A percentile compares a stretch with the other conserved stretches of the same genome.
Conservation (phyloP, 2,113 vertebrate species). For the Pygoscelis adeliae region DNA sequence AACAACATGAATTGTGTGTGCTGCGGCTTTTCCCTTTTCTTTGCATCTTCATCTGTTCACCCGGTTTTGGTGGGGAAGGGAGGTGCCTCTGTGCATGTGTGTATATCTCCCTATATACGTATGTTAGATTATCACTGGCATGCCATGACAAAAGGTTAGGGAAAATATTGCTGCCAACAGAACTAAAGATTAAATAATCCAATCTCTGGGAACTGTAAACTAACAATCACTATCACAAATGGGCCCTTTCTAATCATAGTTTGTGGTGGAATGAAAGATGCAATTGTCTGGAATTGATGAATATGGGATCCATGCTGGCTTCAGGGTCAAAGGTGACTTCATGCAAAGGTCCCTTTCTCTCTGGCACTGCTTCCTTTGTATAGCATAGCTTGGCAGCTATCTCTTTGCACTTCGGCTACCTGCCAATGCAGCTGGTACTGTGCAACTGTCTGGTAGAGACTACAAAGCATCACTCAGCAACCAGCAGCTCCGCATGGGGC, state of each 20-base stretch:
- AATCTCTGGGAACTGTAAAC: slow-evolving; percentile 75
- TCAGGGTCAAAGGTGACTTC: slow-evolving; percentile 81
- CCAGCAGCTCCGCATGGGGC: slow-evolving; percentile 83
- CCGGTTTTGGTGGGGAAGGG: neutral
- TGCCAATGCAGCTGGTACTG: slow-evolving; percentile 92
- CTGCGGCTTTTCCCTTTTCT: neutral
- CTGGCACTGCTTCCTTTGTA: slow-evolving; percentile 84
- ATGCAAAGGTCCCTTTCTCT: slow-evolving; percentile 85
- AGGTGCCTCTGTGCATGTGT: neutral
- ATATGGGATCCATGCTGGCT: slow-evolving; percentile 89
- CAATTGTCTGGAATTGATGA: slow-evolving; percentile 91
- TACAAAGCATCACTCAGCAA: slow-evolving; percentile 87
- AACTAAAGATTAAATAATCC: slow-evolving; percentile 70
- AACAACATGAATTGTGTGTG: neutral
- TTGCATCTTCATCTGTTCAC: neutral
- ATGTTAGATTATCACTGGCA: slow-evolving; percentile 59
- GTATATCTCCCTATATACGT: slow-evolving; percentile 40
- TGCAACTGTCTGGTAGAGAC: slow-evolving; percentile 83
- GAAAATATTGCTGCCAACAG: slow-evolving; percentile 71
- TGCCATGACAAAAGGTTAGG: slow-evolving; percentile 57
- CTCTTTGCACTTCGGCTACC: slow-evolving; percentile 85
- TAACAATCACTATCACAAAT: slow-evolving; percentile 70
- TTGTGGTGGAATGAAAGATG: slow-evolving; percentile 89
- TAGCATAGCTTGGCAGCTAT: slow-evolving; percentile 86
- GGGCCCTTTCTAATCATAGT: slow-evolving; percentile 79